Evolutionary conservation across 2,888 invertebrate species (phyloP), one percentile per base, ranked within the genome.

Genomic region (Sussaba pulchella): DNA sequence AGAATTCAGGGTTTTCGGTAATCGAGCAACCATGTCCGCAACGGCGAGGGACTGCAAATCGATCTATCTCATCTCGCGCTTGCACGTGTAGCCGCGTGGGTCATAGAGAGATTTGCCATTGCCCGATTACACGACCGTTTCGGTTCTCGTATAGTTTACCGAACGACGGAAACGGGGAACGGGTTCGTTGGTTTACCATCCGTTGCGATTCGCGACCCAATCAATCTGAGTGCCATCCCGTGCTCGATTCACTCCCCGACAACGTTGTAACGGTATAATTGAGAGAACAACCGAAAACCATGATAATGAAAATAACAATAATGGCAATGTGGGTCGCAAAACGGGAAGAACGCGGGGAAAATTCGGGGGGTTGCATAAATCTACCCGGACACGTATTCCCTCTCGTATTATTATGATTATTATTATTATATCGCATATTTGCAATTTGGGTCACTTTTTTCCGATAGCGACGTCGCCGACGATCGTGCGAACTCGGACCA

Each of bases 1-100:
- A 26, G 79, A 64, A 75, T 79, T 70, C 64, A n/a, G 74, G 78
- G 63, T 82, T 82, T 82, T 82, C 82, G 67, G 78, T 82, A 82
- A 81, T 82, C 82, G 80, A 81, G 63, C 77, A 74, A 72, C 67
- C 80, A 50, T 82, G 78, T 75, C 75, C 74, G 54, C 39, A 39
- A 36, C 54, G n/a, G 10, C 74, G 69, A 67, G 61, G 64, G 69
- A 73, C 61, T 67, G 69, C 79, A 72, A 78, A 81, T 78, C 77
- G 82, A 82, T 81, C 82, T 64, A 66, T 79, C 59, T 52, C 24
- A 64, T 24, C 21, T 24, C 21, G 52, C 24, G 52, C 36, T 59
- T 19, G 39, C 31, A 21, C 71, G 12, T n/a, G n/a, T 5, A 31
- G 45, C 14, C 73, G 36, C 50, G 54, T n/a, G 66, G 71, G 64